Evolutionary conservation across 2,113 vertebrate species (phyloP).

Genomic region (Ascaphus truei): DNA sequence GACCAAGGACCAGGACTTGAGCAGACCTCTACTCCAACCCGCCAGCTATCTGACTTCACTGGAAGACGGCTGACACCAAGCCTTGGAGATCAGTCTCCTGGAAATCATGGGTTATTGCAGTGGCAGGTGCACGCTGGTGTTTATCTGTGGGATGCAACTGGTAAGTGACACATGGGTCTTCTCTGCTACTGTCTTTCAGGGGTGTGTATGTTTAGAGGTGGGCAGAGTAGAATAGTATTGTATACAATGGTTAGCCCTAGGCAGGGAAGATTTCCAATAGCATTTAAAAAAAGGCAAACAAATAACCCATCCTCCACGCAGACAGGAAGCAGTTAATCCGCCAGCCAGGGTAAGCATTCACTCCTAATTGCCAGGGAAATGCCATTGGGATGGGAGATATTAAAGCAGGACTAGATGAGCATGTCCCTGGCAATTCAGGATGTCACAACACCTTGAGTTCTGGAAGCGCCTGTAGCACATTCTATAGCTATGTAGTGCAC

Average conservation of each 20-base stretch:
- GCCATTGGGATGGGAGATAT: not conserved
- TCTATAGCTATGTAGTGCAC: not conserved
- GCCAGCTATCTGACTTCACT: not conserved
- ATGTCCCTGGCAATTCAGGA: not conserved
- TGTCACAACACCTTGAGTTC: not conserved
- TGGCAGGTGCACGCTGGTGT: conserved; percentile 89
- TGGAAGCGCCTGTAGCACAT: not conserved
- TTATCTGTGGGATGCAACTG: conserved; percentile 95
- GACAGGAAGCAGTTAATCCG: not conserved
- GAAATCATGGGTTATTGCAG: conserved; percentile 91
- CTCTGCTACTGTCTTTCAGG: too few species aligned
- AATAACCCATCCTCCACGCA: not conserved
- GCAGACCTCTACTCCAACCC: not conserved
- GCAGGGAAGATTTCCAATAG: too few species aligned
- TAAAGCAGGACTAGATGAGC: not conserved
- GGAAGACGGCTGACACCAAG: not conserved
- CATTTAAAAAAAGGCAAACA: too few species aligned
- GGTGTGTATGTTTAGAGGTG: too few species aligned
- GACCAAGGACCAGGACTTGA: not conserved
- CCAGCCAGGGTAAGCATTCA: not conserved
- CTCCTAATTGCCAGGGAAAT: not conserved
- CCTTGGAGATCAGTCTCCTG: conserved; percentile 40
- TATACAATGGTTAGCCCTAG: too few species aligned
- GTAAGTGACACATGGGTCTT: conserved; percentile 66
- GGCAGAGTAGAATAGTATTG: too few species aligned